Percentiles rank a stretch among this genome's conserved stretches.
phyloP scores from a whole-genome alignment of 2,888 invertebrate species.

The Acanthoscelides obtectus region DNA sequence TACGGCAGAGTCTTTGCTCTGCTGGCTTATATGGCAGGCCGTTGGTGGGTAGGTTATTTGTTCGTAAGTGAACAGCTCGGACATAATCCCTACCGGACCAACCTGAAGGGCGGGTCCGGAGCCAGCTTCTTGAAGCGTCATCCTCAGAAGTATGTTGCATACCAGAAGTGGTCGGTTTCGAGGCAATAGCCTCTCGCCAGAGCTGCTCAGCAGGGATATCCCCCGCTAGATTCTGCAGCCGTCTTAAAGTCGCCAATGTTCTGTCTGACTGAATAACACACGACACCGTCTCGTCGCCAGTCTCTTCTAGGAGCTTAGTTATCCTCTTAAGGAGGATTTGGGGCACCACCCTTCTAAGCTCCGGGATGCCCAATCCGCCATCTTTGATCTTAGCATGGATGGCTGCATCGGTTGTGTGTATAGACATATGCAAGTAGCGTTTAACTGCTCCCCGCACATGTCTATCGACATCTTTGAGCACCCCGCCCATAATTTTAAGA shows the following conservation, averaged over 20 bases:
- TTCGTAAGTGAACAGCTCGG: slow-evolving; percentile 12
- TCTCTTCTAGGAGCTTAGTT: slow-evolving; percentile 2
- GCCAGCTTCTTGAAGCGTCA: slow-evolving; percentile 7
- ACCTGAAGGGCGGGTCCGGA: slow-evolving; percentile 3
- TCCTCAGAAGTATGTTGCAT: background rate
- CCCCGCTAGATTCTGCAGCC: slow-evolving; percentile 10
- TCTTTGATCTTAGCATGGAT: slow-evolving; percentile 25
- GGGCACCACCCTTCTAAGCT: slow-evolving; percentile 14
- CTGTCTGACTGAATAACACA: slow-evolving; percentile 10
- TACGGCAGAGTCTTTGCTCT: slow-evolving; percentile 11
- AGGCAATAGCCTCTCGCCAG: slow-evolving; percentile 1
- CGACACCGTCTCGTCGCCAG: slow-evolving; percentile 11
- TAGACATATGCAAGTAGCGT: slow-evolving; percentile 50
- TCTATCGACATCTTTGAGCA: slow-evolving; percentile 11
- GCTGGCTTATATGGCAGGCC: slow-evolving; percentile 9
- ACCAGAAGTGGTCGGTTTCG: background rate
- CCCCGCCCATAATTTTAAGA: slow-evolving; percentile 20
- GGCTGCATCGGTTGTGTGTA: slow-evolving; percentile 35
- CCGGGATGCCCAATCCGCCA: slow-evolving; percentile 29
- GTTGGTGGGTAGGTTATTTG: slow-evolving; percentile 8
- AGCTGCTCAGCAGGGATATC: slow-evolving; percentile 4
- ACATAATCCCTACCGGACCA: slow-evolving; percentile 24
- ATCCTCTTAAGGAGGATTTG: slow-evolving; percentile 10
- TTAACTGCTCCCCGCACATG: slow-evolving; percentile 14
- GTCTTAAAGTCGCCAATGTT: background rate